Percentiles rank a stretch among this genome's conserved stretches.
phyloP scores from a whole-genome alignment of 2,888 invertebrate genomes.

The Coleophora flavipennella region DNA sequence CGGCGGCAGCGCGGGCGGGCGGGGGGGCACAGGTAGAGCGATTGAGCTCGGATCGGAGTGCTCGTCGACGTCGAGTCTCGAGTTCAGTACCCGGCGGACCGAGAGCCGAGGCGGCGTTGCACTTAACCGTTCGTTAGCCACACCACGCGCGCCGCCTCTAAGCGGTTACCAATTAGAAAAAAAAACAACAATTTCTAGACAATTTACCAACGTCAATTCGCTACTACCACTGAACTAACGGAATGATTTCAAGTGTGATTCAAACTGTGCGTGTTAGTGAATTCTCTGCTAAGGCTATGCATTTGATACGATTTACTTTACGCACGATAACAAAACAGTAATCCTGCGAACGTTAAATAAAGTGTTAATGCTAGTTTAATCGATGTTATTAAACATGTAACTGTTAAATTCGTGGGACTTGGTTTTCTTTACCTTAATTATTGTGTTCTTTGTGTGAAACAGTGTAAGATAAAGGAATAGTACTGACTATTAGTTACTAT shows the following conservation, averaged over 20 bases:
- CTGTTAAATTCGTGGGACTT: slow-evolving; percentile 4
- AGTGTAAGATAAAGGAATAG: too few species aligned
- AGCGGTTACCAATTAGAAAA: slow-evolving; percentile 62
- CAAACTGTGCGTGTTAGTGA: slow-evolving; percentile 3
- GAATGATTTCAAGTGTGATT: neutral
- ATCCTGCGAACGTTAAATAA: slow-evolving; percentile 8
- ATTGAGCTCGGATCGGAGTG: slow-evolving; percentile 12
- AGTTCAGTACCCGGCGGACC: slow-evolving; percentile 70
- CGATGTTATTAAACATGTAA: slow-evolving; percentile 1
- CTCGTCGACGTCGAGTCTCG: slow-evolving; percentile 23
- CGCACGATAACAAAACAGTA: slow-evolving; percentile 9
- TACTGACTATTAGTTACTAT: too few species aligned
- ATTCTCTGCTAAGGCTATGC: slow-evolving; percentile 25
- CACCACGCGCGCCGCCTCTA: slow-evolving; percentile 64
- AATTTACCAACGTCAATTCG: too few species aligned
- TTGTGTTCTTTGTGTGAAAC: too few species aligned
- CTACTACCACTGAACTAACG: too few species aligned
- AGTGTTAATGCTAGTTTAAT: slow-evolving; percentile 4
- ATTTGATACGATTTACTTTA: slow-evolving; percentile 46
- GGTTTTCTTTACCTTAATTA: too few species aligned
- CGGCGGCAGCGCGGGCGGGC: slow-evolving; percentile 14
- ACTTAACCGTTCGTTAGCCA: slow-evolving; percentile 29
- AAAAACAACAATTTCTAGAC: slow-evolving; percentile 16
- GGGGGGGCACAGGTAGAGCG: slow-evolving; percentile 34
- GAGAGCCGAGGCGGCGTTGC: slow-evolving; percentile 62